Base-by-base conservation (phyloP, 1,140 invertebrate species). In the Achroia grisella region DNA sequence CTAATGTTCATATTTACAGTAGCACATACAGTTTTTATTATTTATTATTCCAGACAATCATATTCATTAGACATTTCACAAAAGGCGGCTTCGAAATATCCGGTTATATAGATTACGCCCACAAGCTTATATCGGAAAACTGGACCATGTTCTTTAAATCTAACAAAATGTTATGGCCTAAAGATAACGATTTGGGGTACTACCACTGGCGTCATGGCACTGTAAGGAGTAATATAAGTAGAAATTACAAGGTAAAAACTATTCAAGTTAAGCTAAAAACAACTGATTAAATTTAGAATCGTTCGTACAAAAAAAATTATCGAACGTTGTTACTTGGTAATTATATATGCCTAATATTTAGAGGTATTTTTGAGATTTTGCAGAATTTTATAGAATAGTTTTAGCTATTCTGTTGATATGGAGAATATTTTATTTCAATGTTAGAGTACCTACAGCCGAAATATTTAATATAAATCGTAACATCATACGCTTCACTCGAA, bases 71-170 rank as follows among this genome's bases (percentile, higher is more conserved):
- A 14, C 86, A 89, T 57, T 86, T 85, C 39, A 91, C 90, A 43
- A 88, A 86, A 28, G 78, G 86, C 15, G 90, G 91, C 27, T 90
- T 91, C 54, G 92, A 94, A 69, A 89, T 94, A 32, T 94, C 93
- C 10, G 93, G 90, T 2, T 95, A 93, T 57, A 92, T 95, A 2
- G 93, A 95, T 71, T 95, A 90, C 66, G 89, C 87, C 0, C 88
- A 93, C 52, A 87, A 93, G 33, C 80, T 95, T 9, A 84, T 88
- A 35, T 87, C 82, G 6, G 92, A 94, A 70, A 89, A 94, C 68
- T 95, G 92, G 91, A 81, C 80, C 17, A 87, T 88, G 1, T 93
- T 93, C 79, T 95, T 94, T 75, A 77, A 77, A 52, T 87, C 85
- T 5, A 89, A 87, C 47, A 89, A 89, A 57, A 87, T 84, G 73